These are phyloP conservation scores for Heliothis peltigera DNA, from an alignment of 2,888 invertebrate genomes.

Conservation along the genomic window DNA sequence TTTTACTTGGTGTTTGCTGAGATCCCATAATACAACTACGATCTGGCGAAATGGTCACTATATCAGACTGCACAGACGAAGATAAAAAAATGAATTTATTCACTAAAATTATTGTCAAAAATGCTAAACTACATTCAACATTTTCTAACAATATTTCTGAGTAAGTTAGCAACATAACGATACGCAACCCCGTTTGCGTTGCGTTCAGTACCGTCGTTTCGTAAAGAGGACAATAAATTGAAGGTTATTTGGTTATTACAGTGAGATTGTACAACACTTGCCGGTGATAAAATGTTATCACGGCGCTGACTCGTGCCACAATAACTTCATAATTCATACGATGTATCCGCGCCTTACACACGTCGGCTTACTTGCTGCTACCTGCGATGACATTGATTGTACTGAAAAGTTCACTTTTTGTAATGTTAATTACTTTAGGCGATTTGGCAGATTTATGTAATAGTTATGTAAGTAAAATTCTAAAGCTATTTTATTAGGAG, in stretches of 20 bases:
- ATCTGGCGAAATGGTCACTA: too few species aligned
- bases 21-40: too few species aligned
- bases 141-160: slow-evolving; percentile 2
- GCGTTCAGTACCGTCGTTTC: slow-evolving; percentile 80
- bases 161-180: slow-evolving; percentile 29
- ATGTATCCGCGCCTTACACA: slow-evolving; percentile 51
- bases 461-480: too few species aligned
- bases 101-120: too few species aligned
- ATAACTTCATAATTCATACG: slow-evolving; percentile 80
- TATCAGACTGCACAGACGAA: too few species aligned
- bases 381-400: slow-evolving; percentile 44
- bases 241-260: slow-evolving; percentile 86
- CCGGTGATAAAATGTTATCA: slow-evolving; percentile 85
- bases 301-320: slow-evolving; percentile 77
- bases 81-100: too few species aligned
- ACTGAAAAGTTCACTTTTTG: slow-evolving; percentile 4
- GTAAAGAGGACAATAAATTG: slow-evolving; percentile 86
- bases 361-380: slow-evolving; percentile 43
- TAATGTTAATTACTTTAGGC: too few species aligned
- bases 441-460: too few species aligned
- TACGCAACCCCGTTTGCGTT: slow-evolving; percentile 38
- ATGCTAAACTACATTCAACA: neutral
- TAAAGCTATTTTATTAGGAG: too few species aligned
- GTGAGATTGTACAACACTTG: slow-evolving; percentile 84
- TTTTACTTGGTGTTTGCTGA: too few species aligned